Conservation (phyloP, 2,888 invertebrate genomes). For the Silvanus unidentatus region DNA sequence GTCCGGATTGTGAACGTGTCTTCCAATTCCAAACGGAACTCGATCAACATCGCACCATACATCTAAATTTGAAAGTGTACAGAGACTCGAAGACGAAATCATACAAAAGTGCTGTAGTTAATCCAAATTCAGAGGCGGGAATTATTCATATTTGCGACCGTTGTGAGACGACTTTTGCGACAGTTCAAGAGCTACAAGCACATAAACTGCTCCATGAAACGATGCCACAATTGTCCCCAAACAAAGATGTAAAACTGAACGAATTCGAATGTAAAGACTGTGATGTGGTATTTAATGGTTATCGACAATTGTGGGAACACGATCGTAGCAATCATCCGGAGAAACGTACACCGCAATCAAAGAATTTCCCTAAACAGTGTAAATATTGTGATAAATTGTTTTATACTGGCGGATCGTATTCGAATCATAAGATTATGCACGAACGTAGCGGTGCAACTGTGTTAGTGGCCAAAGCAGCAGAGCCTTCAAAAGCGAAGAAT, state of each 20-base stretch:
- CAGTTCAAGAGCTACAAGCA: constrained; percentile 36
- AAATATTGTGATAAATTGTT: constrained; percentile 36
- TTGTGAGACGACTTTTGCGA: constrained; percentile 56
- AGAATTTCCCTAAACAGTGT: constrained; percentile 35
- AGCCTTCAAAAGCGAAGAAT: constrained; percentile 7
- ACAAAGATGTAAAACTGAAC: constrained; percentile 24
- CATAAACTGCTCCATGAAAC: constrained; percentile 36
- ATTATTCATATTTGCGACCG: constrained; percentile 52
- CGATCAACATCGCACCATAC: constrained; percentile 60
- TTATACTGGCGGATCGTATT: constrained; percentile 33
- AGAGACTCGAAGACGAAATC: constrained; percentile 58
- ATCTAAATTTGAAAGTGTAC: constrained; percentile 61
- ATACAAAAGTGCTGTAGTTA: constrained; percentile 50
- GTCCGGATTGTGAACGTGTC: constrained; percentile 58
- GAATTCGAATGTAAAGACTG: constrained; percentile 51
- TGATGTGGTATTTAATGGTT: constrained; percentile 46
- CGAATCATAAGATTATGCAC: constrained; percentile 40
- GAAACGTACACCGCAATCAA: constrained; percentile 17
- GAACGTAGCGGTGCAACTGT: constrained; percentile 20
- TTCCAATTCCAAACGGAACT: constrained; percentile 57
- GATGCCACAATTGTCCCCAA: constrained; percentile 24
- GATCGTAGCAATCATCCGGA: constrained; percentile 35
- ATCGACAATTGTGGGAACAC: constrained; percentile 38
- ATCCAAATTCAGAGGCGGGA: constrained; percentile 40
- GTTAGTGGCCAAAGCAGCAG: constrained; percentile 7